Percentiles rank a stretch among this genome's conserved stretches.
Conservation (phyloP, 2,797 vertebrate genomes). For the Cheirogaleus major region DNA sequence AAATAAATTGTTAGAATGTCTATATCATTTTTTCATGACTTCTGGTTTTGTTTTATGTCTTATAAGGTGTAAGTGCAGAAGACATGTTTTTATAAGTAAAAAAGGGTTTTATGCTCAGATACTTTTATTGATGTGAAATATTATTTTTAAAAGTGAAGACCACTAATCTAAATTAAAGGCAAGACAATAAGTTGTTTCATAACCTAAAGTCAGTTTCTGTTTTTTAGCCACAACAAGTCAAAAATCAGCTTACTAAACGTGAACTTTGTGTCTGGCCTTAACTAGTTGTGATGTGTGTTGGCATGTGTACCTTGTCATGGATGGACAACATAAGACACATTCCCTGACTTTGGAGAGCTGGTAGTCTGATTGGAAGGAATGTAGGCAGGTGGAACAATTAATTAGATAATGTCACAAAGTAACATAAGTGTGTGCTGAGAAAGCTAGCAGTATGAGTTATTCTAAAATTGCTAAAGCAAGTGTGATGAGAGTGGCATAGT, state of each 20-base stretch:
- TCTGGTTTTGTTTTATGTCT: neutral
- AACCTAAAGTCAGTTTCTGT: neutral
- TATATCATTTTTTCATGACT: neutral
- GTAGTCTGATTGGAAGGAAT: neutral
- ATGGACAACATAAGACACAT: neutral
- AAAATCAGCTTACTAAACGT: neutral
- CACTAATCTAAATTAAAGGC: neutral
- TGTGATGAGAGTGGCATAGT: neutral
- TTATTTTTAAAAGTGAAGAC: constrained; percentile 13
- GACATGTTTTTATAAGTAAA: neutral
- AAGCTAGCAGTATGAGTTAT: neutral
- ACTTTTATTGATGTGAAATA: neutral
- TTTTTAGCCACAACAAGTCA: neutral
- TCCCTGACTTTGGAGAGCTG: neutral
- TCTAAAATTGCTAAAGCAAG: neutral
- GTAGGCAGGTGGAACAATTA: neutral
- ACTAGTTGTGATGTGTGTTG: neutral
- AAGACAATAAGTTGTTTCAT: neutral
- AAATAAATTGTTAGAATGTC: neutral
- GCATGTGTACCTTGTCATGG: no score
- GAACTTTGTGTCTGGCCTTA: neutral
- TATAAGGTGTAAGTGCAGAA: neutral
- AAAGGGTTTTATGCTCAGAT: neutral
- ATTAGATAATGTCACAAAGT: neutral
- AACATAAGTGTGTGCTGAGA: neutral